These are phyloP conservation scores for Scotopteryx bipunctaria DNA, from an alignment of 2,888 invertebrate genomes.

Conservation along the genomic window DNA sequence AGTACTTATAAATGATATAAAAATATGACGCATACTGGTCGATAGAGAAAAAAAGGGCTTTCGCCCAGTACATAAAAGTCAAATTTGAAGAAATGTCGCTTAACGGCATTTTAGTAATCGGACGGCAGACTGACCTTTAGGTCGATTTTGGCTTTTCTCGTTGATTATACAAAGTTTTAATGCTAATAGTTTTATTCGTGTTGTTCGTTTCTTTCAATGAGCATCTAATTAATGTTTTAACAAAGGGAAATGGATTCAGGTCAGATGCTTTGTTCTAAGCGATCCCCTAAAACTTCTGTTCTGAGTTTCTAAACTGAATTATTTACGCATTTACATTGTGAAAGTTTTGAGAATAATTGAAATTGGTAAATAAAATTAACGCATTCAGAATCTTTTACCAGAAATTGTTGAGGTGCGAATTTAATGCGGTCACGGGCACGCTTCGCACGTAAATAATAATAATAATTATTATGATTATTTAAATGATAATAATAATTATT, in stretches of 20 bases:
- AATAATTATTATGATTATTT: too few species aligned
- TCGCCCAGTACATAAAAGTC: not conserved
- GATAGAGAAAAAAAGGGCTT: too few species aligned
- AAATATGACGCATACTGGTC: too few species aligned
- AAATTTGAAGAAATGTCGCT: not conserved
- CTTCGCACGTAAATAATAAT: too few species aligned
- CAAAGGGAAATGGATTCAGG: constrained; percentile 16
- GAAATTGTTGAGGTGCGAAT: too few species aligned
- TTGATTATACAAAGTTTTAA: constrained; percentile 9
- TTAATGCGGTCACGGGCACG: too few species aligned
- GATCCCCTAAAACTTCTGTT: constrained; percentile 11
- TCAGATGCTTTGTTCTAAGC: constrained; percentile 18
- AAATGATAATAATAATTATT: too few species aligned
- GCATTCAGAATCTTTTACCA: too few species aligned
- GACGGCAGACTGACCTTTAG: not conserved
- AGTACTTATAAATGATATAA: too few species aligned
- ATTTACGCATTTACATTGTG: constrained; percentile 18
- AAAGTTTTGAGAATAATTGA: constrained; percentile 14
- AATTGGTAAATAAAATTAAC: too few species aligned
- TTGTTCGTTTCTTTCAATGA: constrained; percentile 13
- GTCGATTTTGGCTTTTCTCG: not conserved
- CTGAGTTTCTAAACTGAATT: constrained; percentile 8
- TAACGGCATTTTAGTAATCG: not conserved
- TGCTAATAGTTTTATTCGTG: constrained; percentile 19
- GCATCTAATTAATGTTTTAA: constrained; percentile 11